Percentiles rank a stretch among this genome's conserved stretches.
These are phyloP conservation scores for Phalloptychus januarius DNA, from an alignment of 2,797 vertebrate species.

Conservation along the genomic window DNA sequence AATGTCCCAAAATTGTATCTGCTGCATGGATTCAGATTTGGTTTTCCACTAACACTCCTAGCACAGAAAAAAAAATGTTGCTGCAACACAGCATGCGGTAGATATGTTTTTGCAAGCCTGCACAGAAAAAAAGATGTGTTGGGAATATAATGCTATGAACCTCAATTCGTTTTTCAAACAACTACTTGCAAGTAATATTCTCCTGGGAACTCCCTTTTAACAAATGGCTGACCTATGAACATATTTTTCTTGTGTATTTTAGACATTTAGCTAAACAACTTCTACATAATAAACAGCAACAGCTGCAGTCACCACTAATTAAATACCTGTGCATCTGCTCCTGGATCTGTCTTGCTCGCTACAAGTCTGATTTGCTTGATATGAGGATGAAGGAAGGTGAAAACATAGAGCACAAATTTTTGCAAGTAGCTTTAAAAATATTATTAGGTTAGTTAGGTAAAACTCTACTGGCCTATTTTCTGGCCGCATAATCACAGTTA, in stretches of 20 bases:
- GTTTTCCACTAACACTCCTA: conserved; percentile 58
- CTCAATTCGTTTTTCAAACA: conserved; percentile 29
- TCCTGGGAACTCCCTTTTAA: conserved; percentile 53
- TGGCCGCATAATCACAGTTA: conserved; percentile 34
- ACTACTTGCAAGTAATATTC: conserved; percentile 37
- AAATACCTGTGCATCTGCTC: conserved; percentile 77
- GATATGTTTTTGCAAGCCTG: conserved; percentile 35
- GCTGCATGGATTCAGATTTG: conserved; percentile 58
- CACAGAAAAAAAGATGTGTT: conserved; percentile 11
- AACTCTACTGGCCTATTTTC: conserved; percentile 4
- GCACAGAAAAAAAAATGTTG: conserved; percentile 38
- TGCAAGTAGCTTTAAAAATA: conserved; percentile 11
- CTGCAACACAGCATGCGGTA: conserved; percentile 54
- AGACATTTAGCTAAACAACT: conserved; percentile 62
- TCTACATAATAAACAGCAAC: conserved; percentile 74
- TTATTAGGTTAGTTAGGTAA: no score
- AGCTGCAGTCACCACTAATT: conserved; percentile 79
- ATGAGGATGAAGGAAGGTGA: conserved; percentile 9
- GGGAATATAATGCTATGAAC: conserved; percentile 19
- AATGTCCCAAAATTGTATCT: conserved; percentile 52
- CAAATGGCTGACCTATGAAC: conserved; percentile 57
- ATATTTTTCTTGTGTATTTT: conserved; percentile 34
- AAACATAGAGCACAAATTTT: neutral
- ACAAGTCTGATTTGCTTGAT: conserved; percentile 30
- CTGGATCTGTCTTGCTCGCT: conserved; percentile 45